These are phyloP conservation scores for Glareola pratincola DNA, from an alignment of 2,113 vertebrate genomes.

Conservation along the genomic window DNA sequence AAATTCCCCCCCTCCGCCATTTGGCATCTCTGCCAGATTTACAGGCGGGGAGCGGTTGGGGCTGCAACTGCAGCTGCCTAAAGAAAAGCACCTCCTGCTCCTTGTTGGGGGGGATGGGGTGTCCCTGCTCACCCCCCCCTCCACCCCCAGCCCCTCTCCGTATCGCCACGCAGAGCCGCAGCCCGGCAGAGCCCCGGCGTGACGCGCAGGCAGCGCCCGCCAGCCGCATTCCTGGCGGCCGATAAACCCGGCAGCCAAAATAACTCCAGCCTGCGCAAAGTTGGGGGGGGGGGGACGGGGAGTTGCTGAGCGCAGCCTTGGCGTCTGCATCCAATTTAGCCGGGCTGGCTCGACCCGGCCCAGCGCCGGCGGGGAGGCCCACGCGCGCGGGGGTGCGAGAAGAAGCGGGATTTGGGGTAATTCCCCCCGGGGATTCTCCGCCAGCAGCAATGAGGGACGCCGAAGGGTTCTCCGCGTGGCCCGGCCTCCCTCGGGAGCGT, in stretches of 20 bases:
- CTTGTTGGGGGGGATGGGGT: no score
- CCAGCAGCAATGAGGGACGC: neutral
- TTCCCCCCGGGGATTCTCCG: neutral
- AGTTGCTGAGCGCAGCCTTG: neutral
- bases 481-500: fast-evolving
- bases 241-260: conserved; percentile 53
- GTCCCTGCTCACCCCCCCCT: no score
- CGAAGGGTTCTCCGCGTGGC: fast-evolving
- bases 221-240: conserved; percentile 45
- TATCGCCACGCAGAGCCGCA: no score
- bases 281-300: no score
- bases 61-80: no score
- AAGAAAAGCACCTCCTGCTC: no score
- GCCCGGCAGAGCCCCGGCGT: neutral
- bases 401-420: neutral
- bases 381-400: fast-evolving
- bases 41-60: no score
- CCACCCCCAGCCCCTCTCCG: no score
- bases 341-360: neutral
- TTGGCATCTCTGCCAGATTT: no score
- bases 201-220: neutral
- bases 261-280: neutral
- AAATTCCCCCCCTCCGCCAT: no score
- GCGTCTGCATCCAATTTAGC: neutral
- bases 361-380: neutral